Base-by-base conservation (phyloP, 1,140 invertebrate species). In the Leptestheria dahalacensis region DNA sequence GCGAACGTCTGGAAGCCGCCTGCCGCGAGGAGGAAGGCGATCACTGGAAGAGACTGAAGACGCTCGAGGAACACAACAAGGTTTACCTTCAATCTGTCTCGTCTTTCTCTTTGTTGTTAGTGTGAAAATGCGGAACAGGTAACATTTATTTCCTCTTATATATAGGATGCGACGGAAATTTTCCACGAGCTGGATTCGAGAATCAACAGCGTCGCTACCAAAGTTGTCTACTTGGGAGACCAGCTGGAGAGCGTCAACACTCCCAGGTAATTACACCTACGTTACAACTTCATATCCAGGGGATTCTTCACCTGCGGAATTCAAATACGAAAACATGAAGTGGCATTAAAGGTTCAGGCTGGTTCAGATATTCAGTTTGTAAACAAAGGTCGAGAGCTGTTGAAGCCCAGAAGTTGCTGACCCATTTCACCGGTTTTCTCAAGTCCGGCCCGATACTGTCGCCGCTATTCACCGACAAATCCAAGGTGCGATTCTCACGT, bases 161-260 rank as follows among this genome's bases (percentile, higher is more conserved):
- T 78, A 41, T 71, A 86, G 82, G 77, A 81, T 64, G 84, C 89
- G 54, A 86, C 91, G 57, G 82, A 83, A 63, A 83, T 87, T 65
- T 96, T 95, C 73, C 86, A 94, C 75, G 84, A 91, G 64, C 71
- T 98, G 24, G 94, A 97, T 74, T 89, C 91, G 68, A 84, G 93
- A 69, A 97, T 99, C 64, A 97, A 96, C 68, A 85, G 86, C 66
- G 94, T 98, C 50, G 94, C 94, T 0, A 94, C 92, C 0, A 94
- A 97, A 75, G 95, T 98, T 18, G 82, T 98, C 53, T 93, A 98
- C 76, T 78, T 99, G 15, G 95, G 95, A 1, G 94, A 98, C 72
- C 95, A 98, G 68, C 73, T 99, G 26, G 94, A 97, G 71, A 94
- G 89, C 67, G 92, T 97, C 0, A 93, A 98, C 73, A 91, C 86